A percentile compares a stretch with the other conserved stretches of the same genome.
These are phyloP conservation scores for Lanius collurio DNA, from an alignment of 2,113 vertebrate species.

Conservation along the genomic window DNA sequence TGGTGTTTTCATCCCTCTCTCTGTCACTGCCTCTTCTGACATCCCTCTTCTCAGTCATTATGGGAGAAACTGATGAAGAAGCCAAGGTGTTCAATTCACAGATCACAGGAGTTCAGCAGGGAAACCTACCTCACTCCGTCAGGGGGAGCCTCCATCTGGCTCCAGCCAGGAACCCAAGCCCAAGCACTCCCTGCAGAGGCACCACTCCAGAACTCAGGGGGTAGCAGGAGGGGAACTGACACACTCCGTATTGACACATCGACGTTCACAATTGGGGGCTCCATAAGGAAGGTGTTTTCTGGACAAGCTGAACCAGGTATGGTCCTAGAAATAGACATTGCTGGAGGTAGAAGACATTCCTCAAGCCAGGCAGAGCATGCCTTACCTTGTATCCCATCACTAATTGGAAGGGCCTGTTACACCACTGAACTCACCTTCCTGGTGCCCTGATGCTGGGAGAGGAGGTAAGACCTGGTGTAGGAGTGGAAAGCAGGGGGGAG, in stretches of 20 bases:
- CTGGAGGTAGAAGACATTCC: not conserved
- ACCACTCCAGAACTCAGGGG: rapidly evolving
- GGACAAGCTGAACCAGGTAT: not conserved
- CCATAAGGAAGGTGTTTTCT: not conserved
- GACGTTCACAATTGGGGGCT: rapidly evolving
- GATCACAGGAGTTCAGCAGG: not conserved
- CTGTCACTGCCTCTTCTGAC: not conserved
- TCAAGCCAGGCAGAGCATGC: rapidly evolving
- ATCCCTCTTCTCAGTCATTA: not conserved
- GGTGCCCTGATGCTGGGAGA: not conserved
- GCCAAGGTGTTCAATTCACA: not conserved
- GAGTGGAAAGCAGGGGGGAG: not conserved
- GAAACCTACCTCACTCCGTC: not conserved
- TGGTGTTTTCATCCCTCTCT: not conserved
- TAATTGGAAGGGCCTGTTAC: not conserved
- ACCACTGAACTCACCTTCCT: not conserved
- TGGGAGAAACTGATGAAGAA: not conserved
- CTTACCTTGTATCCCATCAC: too few relatives aligned
- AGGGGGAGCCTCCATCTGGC: not conserved
- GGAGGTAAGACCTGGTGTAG: too few relatives aligned
- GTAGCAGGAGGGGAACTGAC: not conserved
- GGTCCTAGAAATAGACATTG: not conserved
- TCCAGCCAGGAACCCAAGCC: not conserved
- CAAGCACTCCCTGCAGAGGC: not conserved
- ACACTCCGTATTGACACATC: rapidly evolving